phyloP scores from a whole-genome alignment of 2,113 vertebrate species.

The Astur gentilis region DNA sequence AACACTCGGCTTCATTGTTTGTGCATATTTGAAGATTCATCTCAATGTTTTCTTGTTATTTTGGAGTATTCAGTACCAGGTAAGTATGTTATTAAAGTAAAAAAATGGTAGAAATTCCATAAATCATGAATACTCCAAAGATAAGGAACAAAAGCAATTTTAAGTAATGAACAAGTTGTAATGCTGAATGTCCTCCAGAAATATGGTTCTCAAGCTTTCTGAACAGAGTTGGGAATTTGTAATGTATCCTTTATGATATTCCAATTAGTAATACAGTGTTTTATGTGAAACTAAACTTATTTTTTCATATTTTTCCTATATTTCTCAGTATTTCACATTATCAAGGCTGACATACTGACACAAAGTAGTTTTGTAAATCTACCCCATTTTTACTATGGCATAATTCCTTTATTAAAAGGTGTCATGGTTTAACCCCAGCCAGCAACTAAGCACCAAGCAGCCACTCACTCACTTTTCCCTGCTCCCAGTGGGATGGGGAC shows the following conservation, averaged over 20 bases:
- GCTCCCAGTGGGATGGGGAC: too few relatives aligned
- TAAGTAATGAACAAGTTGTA: background rate
- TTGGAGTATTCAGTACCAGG: background rate
- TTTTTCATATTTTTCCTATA: background rate
- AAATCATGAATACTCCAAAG: background rate
- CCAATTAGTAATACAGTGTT: background rate
- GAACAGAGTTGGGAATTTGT: background rate
- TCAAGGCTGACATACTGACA: background rate
- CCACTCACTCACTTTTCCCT: too few relatives aligned
- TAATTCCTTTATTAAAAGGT: background rate
- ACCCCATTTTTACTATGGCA: background rate
- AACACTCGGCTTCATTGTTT: background rate
- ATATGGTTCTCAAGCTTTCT: background rate
- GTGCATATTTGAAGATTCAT: background rate
- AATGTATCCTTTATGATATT: background rate
- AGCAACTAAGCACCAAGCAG: too few relatives aligned
- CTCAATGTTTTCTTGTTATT: background rate
- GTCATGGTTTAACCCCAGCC: too few relatives aligned
- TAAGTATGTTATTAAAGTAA: background rate
- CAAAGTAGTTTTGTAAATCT: background rate
- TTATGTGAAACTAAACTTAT: background rate
- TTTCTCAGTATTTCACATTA: background rate
- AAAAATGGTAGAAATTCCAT: background rate
- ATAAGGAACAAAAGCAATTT: background rate
- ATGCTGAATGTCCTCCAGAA: background rate